Base-by-base conservation (phyloP, 2,888 invertebrate genomes). In the Amiota mariae region DNA sequence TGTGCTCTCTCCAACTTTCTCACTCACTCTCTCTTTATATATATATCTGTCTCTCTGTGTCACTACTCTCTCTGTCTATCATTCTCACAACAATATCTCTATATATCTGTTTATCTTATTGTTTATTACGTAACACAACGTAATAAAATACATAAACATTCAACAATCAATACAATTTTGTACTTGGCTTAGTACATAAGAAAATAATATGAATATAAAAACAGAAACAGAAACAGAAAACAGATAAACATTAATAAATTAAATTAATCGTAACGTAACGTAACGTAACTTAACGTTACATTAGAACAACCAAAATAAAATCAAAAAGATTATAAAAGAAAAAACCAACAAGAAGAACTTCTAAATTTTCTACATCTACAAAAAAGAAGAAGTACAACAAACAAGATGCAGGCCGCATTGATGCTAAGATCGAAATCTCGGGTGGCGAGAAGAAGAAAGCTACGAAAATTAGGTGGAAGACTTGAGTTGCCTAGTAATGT, bases 401-500 rank as follows among this genome's bases (percentile, higher is more conserved):
- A 85, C 88, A 87, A 88, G 87, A 96, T 96, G 96, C 96, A 96
- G 94, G 96, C 96, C 92, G 96, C 96, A 92, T 94, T 96, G 92
- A 95, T 96, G 93, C 94, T 96, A 92, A 94, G 96, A 93, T 93
- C 95, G 91, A 95, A 96, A 93, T 95, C 95, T 93, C 94, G 95
- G 92, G 94, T 95, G 91, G 92, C 93, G 88, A 93, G 94, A 91
- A 92, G 92, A 92, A 95, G 95, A 93, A 94, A 94, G 91, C 93
- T 94, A 88, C 92, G 93, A 87, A 92, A 93, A 90, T 92, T 93
- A 91, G 94, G 95, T 87, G 94, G 95, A 87, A 92, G 92, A 90
- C 93, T 94, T 88, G 96, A 96, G 89, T 92, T 96, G 89, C 96
- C 96, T 86, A 95, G 95, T 91, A 95, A 96, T 92, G 93, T 96